phyloP scores from a whole-genome alignment of 1,140 invertebrate species.

The Sminthurinus signatus region DNA sequence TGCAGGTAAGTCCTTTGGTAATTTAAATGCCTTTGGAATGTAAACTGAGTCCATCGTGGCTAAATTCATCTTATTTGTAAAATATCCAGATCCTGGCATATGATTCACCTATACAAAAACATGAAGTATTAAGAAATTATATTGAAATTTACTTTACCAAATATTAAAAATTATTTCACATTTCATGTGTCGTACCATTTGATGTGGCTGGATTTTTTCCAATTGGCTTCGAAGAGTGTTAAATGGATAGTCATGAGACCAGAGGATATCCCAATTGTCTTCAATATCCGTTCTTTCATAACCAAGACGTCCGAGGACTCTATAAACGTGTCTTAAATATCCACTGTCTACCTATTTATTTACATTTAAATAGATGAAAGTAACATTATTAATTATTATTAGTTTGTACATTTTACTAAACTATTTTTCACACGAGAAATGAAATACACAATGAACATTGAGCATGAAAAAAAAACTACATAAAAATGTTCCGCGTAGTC shows the following conservation, averaged over 20 bases:
- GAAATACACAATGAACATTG: not conserved
- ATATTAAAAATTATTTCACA: not conserved
- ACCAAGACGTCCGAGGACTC: constrained; percentile 64
- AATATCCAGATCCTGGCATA: constrained; percentile 87
- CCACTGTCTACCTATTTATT: constrained; percentile 54
- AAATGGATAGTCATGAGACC: constrained; percentile 93
- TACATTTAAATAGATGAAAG: not conserved
- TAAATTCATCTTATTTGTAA: constrained; percentile 90
- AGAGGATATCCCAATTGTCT: constrained; percentile 73
- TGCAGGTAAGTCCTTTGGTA: constrained; percentile 64
- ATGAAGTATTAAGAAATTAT: too few relatives aligned
- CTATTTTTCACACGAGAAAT: constrained; percentile 3
- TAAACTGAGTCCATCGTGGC: constrained; percentile 67
- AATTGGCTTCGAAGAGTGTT: constrained; percentile 54
- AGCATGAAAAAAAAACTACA: not conserved
- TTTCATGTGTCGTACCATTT: constrained; percentile 50
- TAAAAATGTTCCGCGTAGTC: too few relatives aligned
- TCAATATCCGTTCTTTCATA: constrained; percentile 55
- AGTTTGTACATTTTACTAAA: not conserved
- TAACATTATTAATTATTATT: not conserved
- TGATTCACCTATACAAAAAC: constrained; percentile 68
- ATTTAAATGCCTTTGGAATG: constrained; percentile 79
- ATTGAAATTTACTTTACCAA: too few relatives aligned
- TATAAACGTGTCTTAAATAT: constrained; percentile 69
- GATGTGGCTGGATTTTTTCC: constrained; percentile 60